These are phyloP conservation scores for Drosophila orosa DNA, from an alignment of 1,140 invertebrate species.

Conservation along the genomic window DNA sequence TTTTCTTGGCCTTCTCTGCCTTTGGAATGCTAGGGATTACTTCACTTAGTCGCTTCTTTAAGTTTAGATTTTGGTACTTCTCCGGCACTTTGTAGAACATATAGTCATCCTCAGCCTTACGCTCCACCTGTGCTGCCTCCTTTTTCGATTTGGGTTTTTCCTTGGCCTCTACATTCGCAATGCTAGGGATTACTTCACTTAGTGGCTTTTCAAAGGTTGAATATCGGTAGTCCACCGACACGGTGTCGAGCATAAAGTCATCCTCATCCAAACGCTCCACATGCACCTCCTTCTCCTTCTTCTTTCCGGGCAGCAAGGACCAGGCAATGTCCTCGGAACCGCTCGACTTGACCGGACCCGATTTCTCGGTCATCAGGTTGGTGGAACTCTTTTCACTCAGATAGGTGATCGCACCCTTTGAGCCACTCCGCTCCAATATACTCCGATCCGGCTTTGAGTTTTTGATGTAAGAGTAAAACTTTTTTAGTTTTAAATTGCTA, in stretches of 20 bases:
- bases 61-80: too few relatives aligned
- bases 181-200: not conserved
- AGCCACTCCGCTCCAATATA: not conserved
- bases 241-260: not conserved
- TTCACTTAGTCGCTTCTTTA: too few relatives aligned
- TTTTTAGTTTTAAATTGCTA: not conserved
- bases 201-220: not conserved
- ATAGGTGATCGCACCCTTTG: not conserved
- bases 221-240: not conserved
- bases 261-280: not conserved
- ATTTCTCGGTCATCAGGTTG: not conserved
- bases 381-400: not conserved
- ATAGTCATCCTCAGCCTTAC: too few relatives aligned
- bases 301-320: not conserved
- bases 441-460: constrained; percentile 13
- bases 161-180: not conserved
- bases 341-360: fast-evolving
- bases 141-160: too few relatives aligned
- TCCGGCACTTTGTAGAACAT: too few relatives aligned
- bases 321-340: not conserved
- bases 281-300: too few relatives aligned
- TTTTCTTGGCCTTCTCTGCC: too few relatives aligned
- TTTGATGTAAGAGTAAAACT: constrained; percentile 14
- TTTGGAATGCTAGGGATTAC: too few relatives aligned
- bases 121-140: too few relatives aligned